These are phyloP conservation scores for Limnothrissa miodon DNA, from an alignment of 2,113 vertebrate genomes.

Conservation along the genomic window DNA sequence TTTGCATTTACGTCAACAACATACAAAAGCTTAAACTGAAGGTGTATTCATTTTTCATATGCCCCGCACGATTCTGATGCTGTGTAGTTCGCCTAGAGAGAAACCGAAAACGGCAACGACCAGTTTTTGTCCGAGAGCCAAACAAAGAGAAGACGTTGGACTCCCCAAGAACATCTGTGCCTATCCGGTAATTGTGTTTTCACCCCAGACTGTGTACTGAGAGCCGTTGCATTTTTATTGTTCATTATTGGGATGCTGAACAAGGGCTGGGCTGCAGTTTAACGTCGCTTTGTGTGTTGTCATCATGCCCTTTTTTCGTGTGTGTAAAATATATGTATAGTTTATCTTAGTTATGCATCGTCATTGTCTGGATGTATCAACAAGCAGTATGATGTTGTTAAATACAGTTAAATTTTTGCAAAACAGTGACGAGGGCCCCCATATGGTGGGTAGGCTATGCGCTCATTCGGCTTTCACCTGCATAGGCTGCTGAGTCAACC, in stretches of 20 bases:
- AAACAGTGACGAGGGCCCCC: background rate
- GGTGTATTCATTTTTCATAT: conserved; percentile 58
- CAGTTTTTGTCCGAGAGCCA: background rate
- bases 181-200: conserved; percentile 19
- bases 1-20: conserved; percentile 76
- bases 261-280: conserved; percentile 1
- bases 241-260: conserved; percentile 14
- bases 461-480: conserved; percentile 21
- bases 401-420: background rate
- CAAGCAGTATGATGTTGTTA: background rate
- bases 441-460: conserved; percentile 4
- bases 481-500: conserved; percentile 48
- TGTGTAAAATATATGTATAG: background rate
- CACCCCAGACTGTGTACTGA: too few relatives aligned
- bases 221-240: conserved; percentile 13
- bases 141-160: conserved; percentile 18
- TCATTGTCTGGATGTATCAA: background rate
- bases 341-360: background rate
- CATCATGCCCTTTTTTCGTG: background rate
- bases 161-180: background rate
- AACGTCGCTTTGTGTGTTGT: background rate
- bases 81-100: conserved; percentile 32
- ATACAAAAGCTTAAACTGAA: conserved; percentile 59
- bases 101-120: background rate
- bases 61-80: conserved; percentile 51